These are phyloP conservation scores for Oreortyx pictus DNA, from an alignment of 2,797 vertebrate species.

Conservation along the genomic window DNA sequence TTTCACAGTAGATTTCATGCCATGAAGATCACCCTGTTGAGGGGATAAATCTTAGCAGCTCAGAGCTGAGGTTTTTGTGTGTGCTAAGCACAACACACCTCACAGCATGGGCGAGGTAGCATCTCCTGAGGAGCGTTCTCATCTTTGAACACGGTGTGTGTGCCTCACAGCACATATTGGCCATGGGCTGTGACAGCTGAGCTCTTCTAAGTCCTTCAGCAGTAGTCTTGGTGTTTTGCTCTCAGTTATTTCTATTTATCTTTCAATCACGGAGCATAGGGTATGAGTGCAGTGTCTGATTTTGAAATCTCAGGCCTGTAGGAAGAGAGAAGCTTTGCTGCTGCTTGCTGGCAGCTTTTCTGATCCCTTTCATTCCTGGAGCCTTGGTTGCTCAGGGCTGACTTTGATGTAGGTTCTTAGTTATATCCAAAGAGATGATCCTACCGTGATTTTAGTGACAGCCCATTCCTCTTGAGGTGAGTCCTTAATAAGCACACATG, in stretches of 20 bases:
- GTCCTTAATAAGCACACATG: fast-evolving
- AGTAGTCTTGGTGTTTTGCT: not conserved
- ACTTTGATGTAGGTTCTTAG: not conserved
- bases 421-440: not conserved
- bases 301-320: not conserved
- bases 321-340: not conserved
- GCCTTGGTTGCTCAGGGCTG: not conserved
- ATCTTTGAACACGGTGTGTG: fast-evolving
- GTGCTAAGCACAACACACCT: not conserved
- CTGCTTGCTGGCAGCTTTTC: not conserved
- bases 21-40: not conserved
- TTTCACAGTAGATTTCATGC: not conserved
- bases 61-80: fast-evolving
- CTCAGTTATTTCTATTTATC: not conserved
- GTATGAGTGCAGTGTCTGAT: not conserved
- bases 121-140: not conserved
- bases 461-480: not conserved
- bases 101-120: fast-evolving
- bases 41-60: not conserved
- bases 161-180: not conserved
- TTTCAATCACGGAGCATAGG: not conserved
- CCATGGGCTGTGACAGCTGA: not conserved
- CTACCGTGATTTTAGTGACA: not conserved
- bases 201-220: not conserved
- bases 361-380: not conserved